Conservation (phyloP, 2,113 vertebrate genomes). For the Pedionomus torquatus region DNA sequence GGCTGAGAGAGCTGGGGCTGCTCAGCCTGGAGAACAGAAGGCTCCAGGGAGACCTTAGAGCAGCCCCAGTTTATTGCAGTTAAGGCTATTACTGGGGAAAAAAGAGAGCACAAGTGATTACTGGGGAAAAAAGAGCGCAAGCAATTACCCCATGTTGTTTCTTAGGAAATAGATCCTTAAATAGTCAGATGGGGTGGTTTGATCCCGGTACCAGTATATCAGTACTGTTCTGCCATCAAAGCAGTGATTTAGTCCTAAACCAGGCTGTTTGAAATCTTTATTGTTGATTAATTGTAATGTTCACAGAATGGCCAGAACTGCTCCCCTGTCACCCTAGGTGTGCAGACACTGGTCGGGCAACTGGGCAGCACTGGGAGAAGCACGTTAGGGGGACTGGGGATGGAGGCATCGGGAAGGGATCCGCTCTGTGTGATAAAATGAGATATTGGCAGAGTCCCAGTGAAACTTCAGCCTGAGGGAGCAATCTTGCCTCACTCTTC, state of each 20-base stretch:
- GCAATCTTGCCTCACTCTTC: background rate
- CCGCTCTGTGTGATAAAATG: background rate
- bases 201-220: accelerated
- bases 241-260: background rate
- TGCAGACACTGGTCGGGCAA: background rate
- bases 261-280: accelerated
- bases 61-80: background rate
- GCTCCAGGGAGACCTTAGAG: too few relatives aligned
- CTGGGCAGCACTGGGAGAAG: accelerated
- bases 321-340: accelerated
- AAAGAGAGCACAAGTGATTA: background rate
- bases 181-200: accelerated
- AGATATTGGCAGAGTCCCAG: background rate
- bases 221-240: background rate
- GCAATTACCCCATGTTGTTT: background rate
- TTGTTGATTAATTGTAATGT: background rate
- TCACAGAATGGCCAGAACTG: background rate
- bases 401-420: background rate
- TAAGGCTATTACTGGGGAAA: background rate
- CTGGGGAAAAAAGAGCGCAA: background rate
- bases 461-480: accelerated
- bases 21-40: too few relatives aligned
- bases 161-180: background rate
- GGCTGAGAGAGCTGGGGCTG: too few relatives aligned
- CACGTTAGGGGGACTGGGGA: accelerated